Base-by-base conservation (phyloP, 2,888 invertebrate genomes). In the Tetragonisca angustula region DNA sequence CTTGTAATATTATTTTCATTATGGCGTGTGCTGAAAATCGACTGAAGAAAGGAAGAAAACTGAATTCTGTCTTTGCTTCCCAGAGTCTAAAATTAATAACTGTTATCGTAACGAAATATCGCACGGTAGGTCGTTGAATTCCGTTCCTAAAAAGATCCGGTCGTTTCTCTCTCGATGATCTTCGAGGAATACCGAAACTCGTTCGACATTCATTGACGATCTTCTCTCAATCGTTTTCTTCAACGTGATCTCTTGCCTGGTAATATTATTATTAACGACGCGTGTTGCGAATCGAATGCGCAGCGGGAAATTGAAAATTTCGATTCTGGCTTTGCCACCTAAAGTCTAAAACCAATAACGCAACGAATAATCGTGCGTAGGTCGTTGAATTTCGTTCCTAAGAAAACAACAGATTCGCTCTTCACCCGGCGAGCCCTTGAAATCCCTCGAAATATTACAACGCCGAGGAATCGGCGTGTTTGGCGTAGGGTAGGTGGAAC, bases 391-490 rank as follows among this genome's bases (percentile, higher is more conserved):
- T 24, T 50, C 50, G 19, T 2, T 24, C 43, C 9, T 27, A 24
- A 67, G 21, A 49, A 21, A 50, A 50, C 21, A 32, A 32, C 32
- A 4, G 54, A 24, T 24, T 71, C 59, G 56, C 56, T 67, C 21
- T 67, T 21, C 43, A 43, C 2, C 24, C 64, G 11, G 15, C 4
- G 62, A 64, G 56, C 59, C 13, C 49, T 54, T 36, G 3, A 56
- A 50, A 64, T 50, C 27, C 59, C 27, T 52, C 69, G 11, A 69
- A 54, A 70, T 56, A 54, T 68, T n/a, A 19, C 5, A 19, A 27
- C 62, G 13, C 15, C 50, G 11, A 70, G 65, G 64, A 81, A 82
- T 74, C 62, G 62, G 19, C 19, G 36, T 71, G 71, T 81, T 83
- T 81, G 59, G 17, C 59, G 6, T 61, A 67, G 54, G 69, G 49